Percentiles rank a stretch among this genome's conserved stretches.
phyloP scores from a whole-genome alignment of 2,888 invertebrate genomes.

The Drosophila anomalata region DNA sequence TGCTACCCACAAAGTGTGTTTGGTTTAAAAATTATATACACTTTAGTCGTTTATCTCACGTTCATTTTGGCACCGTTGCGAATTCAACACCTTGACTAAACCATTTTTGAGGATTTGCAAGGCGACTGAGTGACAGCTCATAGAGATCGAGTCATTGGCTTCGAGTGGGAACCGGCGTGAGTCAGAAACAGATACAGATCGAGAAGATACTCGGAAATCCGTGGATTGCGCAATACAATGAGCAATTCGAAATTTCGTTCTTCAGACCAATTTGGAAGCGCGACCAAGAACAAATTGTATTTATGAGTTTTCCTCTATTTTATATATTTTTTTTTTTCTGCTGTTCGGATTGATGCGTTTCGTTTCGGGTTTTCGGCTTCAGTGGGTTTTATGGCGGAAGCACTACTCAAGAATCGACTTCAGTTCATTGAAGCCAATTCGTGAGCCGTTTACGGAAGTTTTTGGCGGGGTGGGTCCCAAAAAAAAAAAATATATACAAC shows the following conservation, averaged over 20 bases:
- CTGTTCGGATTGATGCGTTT: conserved; percentile 66
- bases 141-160: conserved; percentile 19
- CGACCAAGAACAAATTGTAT: conserved; percentile 28
- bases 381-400: conserved; percentile 58
- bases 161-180: conserved; percentile 3
- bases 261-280: conserved; percentile 22
- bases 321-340: conserved; percentile 15
- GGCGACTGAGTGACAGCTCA: conserved; percentile 24
- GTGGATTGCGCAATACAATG: conserved; percentile 49
- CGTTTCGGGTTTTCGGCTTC: conserved; percentile 70
- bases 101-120: conserved; percentile 56
- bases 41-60: background rate
- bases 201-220: conserved; percentile 24
- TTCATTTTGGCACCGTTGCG: conserved; percentile 2
- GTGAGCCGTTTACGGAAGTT: conserved; percentile 69
- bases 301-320: conserved; percentile 27
- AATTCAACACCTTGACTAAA: conserved; percentile 51
- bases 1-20: background rate
- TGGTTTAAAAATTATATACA: background rate
- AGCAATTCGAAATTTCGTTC: conserved; percentile 23
- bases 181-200: conserved; percentile 17
- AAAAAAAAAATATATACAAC: conserved; percentile 9
- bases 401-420: conserved; percentile 52
- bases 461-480: conserved; percentile 46
- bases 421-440: conserved; percentile 55